Evolutionary conservation across 2,797 vertebrate species (phyloP), one percentile per base, ranked within the genome.

Genomic region (Ceryle rudis): DNA sequence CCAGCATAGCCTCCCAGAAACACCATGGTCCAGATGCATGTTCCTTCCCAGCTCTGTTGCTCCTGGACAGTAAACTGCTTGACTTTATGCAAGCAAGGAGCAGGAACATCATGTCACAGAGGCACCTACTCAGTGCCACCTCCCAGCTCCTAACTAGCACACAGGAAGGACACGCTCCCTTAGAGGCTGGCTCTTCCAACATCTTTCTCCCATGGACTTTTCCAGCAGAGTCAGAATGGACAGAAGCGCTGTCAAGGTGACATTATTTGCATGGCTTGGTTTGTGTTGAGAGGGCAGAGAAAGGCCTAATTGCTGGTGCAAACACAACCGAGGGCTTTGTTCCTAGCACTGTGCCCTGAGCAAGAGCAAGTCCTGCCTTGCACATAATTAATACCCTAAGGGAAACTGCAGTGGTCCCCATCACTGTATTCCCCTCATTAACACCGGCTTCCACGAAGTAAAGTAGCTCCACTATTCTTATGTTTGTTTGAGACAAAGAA

Each of bases 331-430:
- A n/a, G 65, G 89, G 86, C 86, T 89, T 80, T 51, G 49, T 44
- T 86, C 41, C 52, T 37, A 74, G 75, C 64, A 91, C 90, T 77
- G 69, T 44, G 81, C 86, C 83, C 1, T 6, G 31, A 84, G 90
- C 89, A 87, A 94, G 41, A 62, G 71, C 78, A 39, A 61, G 60
- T 20, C 52, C 41, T 71, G 29, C 2, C 9, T 13, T 67, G 64
- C 60, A 67, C 82, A 57, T 96, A 92, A 96, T 92, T 89, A 96
- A 92, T 84, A 81, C 89, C 86, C 93, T 37, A 62, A 79, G 91
- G 93, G 57, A 74, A 81, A 74, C 46, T 13, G 28, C 84, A 41
- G 25, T 6, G n/a, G 46, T 35, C 29, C 73, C 61, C 77, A 37
- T 13, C 73, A 58, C 78, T 47, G 42, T 29, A 25, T 39, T 49